Base-by-base conservation (phyloP, 2,797 vertebrate genomes). In the Pangasius sanitwongsei region DNA sequence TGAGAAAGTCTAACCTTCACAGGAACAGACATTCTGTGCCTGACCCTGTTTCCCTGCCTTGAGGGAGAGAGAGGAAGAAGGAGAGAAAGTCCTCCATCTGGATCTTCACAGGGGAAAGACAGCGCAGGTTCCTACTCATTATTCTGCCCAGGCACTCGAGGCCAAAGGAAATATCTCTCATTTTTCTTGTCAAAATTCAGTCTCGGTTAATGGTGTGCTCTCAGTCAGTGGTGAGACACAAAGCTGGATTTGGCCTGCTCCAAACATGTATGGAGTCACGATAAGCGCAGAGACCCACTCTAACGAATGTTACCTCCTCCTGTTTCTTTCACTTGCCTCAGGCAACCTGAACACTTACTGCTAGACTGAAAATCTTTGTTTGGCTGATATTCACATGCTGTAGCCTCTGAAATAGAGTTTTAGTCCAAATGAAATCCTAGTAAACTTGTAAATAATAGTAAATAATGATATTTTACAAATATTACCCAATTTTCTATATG, bases 141-240 rank as follows among this genome's bases (percentile, higher is more conserved):
- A 97, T 95, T 97, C 95, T 96, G 94, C 91, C 94, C 57, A 96
- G 86, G 87, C 94, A 95, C 93, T 97, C 92, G 93, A 95, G 95
- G 94, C 94, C 94, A 96, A 95, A 91, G 89, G 93, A 93, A 96
- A 96, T 90, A 90, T 90, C 92, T 90, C 94, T 95, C 96, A 96
- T 97, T 97, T 97, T 96, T 97, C 97, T 94, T 96, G 92, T 94
- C 95, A 95, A 94, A 95, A 95, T 92, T 94, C 77, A 93, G 91
- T 77, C 94, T 89, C 93, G 90, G 92, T 94, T 95, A 95, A 96
- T 94, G 94, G 91, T 89, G 89, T 93, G 93, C 92, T 94, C 93
- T 87, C 95, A 94, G 95, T 93, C 50, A 94, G 95, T 13, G 93
- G 91, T 85, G 91, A 94, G 94, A 94, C 92, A 92, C 93, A 94